Evolutionary conservation across 2,797 vertebrate species (phyloP).

Genomic region (Sebastes baramenuke): DNA sequence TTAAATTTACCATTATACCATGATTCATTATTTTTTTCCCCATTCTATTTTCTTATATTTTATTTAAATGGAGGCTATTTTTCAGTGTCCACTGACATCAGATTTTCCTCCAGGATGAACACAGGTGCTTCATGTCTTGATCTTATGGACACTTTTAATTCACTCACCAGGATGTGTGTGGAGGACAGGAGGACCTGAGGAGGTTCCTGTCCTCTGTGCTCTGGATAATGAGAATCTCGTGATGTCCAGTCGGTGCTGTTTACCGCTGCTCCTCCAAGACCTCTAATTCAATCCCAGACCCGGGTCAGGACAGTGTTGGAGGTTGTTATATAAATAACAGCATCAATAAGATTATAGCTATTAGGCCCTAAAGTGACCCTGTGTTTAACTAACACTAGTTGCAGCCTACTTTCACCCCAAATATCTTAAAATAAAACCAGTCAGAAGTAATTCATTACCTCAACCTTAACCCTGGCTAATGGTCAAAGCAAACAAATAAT

Average conservation of each 20-base stretch:
- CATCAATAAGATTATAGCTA: slow-evolving; percentile 8
- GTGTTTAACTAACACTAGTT: background rate
- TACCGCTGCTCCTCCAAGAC: slow-evolving; percentile 52
- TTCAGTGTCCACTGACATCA: background rate
- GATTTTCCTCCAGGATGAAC: background rate
- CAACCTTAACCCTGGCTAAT: background rate
- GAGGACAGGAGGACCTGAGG: background rate
- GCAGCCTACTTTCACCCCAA: background rate
- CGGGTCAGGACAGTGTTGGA: slow-evolving; percentile 22
- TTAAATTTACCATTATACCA: background rate
- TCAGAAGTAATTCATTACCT: background rate
- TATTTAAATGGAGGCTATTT: background rate
- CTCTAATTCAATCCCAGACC: slow-evolving; percentile 66
- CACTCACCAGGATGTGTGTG: slow-evolving; percentile 23
- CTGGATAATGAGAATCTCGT: slow-evolving; percentile 71
- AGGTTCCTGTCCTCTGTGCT: slow-evolving; percentile 59
- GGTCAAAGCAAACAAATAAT: background rate
- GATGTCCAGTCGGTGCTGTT: slow-evolving; percentile 56
- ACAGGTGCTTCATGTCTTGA: background rate
- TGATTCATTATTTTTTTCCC: background rate
- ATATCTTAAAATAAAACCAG: background rate
- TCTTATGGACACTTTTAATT: background rate
- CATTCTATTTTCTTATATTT: background rate
- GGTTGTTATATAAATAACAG: slow-evolving; percentile 3
- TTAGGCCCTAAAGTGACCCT: background rate